Percentiles rank a stretch among this genome's conserved stretches.
phyloP scores from a whole-genome alignment of 2,113 vertebrate genomes.

The Xiphophorus couchianus region DNA sequence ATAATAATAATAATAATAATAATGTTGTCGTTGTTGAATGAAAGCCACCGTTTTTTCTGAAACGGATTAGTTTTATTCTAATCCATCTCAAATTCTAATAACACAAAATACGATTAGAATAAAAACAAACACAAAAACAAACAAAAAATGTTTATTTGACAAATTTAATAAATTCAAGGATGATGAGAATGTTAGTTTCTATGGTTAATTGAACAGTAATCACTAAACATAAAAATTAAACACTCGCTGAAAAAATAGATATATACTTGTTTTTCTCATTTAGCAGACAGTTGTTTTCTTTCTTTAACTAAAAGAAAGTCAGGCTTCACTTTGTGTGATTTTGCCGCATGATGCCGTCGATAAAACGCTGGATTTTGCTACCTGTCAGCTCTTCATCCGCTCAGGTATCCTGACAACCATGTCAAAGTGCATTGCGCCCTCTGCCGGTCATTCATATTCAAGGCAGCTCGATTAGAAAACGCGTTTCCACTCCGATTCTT shows the following conservation, averaged over 20 bases:
- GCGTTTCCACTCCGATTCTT: neutral
- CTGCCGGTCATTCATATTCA: neutral
- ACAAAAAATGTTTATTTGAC: neutral
- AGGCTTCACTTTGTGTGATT: neutral
- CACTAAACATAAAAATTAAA: neutral
- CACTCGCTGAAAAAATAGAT: neutral
- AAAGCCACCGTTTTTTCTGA: no score
- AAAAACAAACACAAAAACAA: neutral
- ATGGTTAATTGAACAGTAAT: neutral
- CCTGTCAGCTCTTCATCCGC: no score
- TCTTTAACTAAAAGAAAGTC: neutral
- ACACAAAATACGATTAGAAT: neutral
- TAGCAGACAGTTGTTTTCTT: neutral
- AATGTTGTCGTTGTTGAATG: no score
- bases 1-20: no score
- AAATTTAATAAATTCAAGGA: neutral
- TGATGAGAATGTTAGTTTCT: no score
- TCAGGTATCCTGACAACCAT: neutral
- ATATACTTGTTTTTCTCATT: neutral
- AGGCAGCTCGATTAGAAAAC: neutral
- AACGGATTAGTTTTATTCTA: neutral
- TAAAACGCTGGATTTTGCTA: neutral
- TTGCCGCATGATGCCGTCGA: neutral
- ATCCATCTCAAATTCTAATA: neutral
- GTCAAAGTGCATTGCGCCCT: neutral